phyloP scores from a whole-genome alignment of 2,888 invertebrate species.

The Orthonychiurus folsomi region DNA sequence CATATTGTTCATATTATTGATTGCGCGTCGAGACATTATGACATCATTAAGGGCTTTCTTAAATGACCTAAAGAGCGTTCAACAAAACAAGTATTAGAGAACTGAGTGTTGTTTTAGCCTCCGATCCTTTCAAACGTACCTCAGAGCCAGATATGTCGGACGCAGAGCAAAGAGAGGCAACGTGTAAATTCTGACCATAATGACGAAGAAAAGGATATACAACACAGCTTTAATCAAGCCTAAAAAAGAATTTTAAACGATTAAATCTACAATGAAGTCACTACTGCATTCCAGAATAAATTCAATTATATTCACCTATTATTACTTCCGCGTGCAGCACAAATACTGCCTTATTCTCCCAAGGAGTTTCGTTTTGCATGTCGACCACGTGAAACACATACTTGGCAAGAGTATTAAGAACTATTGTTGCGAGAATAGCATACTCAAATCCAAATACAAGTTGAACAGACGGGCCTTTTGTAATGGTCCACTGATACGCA shows the following conservation, averaged over 20 bases:
- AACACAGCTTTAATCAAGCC: slow-evolving; percentile 61
- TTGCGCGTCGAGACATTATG: slow-evolving; percentile 88
- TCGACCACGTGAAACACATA: slow-evolving; percentile 81
- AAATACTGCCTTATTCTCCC: slow-evolving; percentile 99
- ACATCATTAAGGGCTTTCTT: slow-evolving; percentile 97
- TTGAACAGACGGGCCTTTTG: slow-evolving; percentile 93
- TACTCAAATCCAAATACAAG: slow-evolving; percentile 99
- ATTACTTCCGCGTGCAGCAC: slow-evolving; percentile 90
- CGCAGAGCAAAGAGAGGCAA: slow-evolving; percentile 95
- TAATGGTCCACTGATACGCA: slow-evolving; percentile 83
- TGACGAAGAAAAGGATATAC: slow-evolving; percentile 83
- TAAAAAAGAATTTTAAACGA: slow-evolving; percentile 42
- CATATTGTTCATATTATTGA: slow-evolving; percentile 94
- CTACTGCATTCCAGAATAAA: background rate
- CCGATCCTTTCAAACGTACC: slow-evolving; percentile 49
- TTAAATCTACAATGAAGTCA: background rate
- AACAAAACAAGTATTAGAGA: slow-evolving; percentile 2
- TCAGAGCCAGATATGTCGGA: slow-evolving; percentile 98
- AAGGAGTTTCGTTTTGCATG: slow-evolving; percentile 84
- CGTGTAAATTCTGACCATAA: slow-evolving; percentile 95
- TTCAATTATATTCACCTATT: slow-evolving; percentile 63
- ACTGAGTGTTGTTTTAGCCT: no score
- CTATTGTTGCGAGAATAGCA: slow-evolving; percentile 87
- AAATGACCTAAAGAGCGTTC: slow-evolving; percentile 62
- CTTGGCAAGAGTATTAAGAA: slow-evolving; percentile 85